Base-by-base conservation (phyloP, 2,113 vertebrate genomes). In the Epinephelus fuscoguttatus region DNA sequence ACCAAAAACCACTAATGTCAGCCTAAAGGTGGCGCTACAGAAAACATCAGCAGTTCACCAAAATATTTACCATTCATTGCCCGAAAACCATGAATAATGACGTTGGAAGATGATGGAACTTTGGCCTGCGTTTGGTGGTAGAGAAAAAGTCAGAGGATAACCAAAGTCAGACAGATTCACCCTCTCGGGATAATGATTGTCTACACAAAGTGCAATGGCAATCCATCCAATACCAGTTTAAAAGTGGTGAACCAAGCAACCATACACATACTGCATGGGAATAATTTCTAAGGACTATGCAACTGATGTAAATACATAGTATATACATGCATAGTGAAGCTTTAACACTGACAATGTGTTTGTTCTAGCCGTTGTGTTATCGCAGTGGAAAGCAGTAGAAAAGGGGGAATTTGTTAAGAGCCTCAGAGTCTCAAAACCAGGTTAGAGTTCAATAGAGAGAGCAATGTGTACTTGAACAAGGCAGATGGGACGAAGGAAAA, bases 401-500 rank as follows among this genome's bases (percentile, higher is more conserved):
- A 47, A 56, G 1, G 21, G 40, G n/a, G 49, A 62, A 80, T 84
- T 69, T 53, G 80, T 84, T 63, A 70, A 70, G 53, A 78, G 59
- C 68, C 64, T 78, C 45, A 47, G 70, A 78, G 62, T 57, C 78
- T 86, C 53, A 15, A 66, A 84, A 81, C 49, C 55, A 66, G 60
- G 77, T 77, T 70, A 73, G 78, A 86, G 86, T 86, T 88, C 84
- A 88, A 80, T 67, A 75, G 25, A 64, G 47, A 80, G 61, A 74
- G 80, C 81, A 82, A 80, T 72, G 81, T 64, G 74, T 73, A 49
- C 78, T 83, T 18, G 55, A 80, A 83, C 71, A 70, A 88, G 84
- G 88, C 86, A 86, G 85, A 87, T 86, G 75, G 88, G 83, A 84
- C 84, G 72, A 81, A 80, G 77, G 73, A 72, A 82, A 85, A 91